A percentile compares a stretch with the other conserved stretches of the same genome.
Evolutionary conservation across 2,888 invertebrate species (phyloP).

Genomic region (Malacosoma neustria): DNA sequence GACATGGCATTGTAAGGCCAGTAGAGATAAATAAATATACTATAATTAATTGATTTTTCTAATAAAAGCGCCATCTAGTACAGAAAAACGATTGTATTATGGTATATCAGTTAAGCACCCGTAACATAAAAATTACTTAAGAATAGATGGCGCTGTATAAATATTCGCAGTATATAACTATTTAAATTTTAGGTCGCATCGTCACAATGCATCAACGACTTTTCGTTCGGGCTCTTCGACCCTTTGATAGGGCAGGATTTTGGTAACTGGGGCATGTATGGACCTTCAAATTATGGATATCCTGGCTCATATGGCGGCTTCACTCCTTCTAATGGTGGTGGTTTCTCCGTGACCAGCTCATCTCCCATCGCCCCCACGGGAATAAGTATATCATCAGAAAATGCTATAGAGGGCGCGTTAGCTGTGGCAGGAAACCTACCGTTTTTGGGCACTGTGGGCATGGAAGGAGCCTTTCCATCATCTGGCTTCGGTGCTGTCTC

Average conservation of each 20-base stretch:
- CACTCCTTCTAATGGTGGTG: constrained; percentile 19
- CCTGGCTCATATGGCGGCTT: constrained; percentile 5
- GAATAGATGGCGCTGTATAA: too few species aligned
- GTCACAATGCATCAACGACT: not conserved
- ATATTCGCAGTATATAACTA: too few species aligned
- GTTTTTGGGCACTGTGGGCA: constrained; percentile 25
- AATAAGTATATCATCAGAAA: constrained; percentile 32
- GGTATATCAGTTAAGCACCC: too few species aligned
- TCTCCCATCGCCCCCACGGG: constrained; percentile 27
- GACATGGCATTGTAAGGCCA: too few species aligned
- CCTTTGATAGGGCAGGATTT: not conserved
- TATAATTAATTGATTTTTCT: too few species aligned
- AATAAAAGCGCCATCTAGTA: too few species aligned
- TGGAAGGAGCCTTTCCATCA: constrained; percentile 26
- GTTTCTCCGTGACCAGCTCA: constrained; percentile 18
- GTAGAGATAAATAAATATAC: too few species aligned
- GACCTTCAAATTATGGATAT: not conserved
- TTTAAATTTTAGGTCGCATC: not conserved
- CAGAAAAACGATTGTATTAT: too few species aligned
- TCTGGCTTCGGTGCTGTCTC: constrained; percentile 24
- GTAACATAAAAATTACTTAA: too few species aligned
- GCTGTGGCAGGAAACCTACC: constrained; percentile 27
- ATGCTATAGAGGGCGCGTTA: constrained; percentile 27
- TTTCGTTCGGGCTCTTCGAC: not conserved
- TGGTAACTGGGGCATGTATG: not conserved